Conservation (phyloP, 92 coral and sea anemone genomes). For the Parazoanthus darwini region DNA sequence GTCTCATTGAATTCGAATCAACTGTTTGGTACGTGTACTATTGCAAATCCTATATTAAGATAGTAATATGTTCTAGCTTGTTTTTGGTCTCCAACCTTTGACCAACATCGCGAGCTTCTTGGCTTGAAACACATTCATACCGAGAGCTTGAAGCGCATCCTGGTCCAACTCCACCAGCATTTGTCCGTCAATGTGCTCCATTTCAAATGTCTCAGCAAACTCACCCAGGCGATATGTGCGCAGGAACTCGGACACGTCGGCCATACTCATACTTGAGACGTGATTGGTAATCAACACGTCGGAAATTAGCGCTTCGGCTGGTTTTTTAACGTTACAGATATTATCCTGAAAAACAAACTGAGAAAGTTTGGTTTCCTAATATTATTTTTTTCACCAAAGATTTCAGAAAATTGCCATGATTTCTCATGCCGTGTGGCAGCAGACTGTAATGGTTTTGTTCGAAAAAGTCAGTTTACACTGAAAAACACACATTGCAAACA, state of each 20-base stretch:
- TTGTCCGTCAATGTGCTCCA: constrained; percentile 12
- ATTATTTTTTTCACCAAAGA: not conserved
- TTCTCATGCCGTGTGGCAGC: not conserved
- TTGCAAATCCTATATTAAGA: too few species aligned
- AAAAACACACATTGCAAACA: too few species aligned
- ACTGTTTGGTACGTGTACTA: not conserved
- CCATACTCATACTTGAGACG: not conserved
- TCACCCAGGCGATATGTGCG: constrained; percentile 15
- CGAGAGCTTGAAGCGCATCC: constrained; percentile 11
- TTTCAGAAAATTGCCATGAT: too few species aligned
- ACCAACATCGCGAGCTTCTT: constrained; percentile 17
- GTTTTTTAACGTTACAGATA: not conserved
- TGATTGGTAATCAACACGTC: not conserved
- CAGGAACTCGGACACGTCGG: not conserved
- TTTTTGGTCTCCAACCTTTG: constrained; percentile 34
- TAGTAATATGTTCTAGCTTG: not conserved
- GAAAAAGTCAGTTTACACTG: not conserved
- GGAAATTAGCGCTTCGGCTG: not conserved
- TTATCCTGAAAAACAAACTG: not conserved
- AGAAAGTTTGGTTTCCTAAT: not conserved
- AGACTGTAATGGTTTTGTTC: not conserved
- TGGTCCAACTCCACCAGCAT: constrained; percentile 21
- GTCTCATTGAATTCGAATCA: not conserved
- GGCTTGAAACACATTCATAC: constrained; percentile 32
- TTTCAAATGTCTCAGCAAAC: constrained; percentile 2